Conservation (phyloP, 2,888 invertebrate genomes). For the Tribolium freemani region DNA sequence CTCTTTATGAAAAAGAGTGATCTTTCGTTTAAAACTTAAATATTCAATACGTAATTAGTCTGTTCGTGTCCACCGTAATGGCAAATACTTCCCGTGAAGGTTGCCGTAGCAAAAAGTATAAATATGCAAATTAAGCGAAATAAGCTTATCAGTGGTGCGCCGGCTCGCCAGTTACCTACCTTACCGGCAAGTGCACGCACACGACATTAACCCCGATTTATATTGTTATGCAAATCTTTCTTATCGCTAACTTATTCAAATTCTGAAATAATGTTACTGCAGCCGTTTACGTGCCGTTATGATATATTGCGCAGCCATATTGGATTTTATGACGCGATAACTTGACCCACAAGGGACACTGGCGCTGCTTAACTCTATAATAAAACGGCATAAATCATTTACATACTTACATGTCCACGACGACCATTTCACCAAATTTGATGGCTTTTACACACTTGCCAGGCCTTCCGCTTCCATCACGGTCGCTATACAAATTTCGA, state of each 20-base stretch:
- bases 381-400: constrained; percentile 38
- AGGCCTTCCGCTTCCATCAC: background rate
- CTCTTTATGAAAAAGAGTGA: constrained; percentile 26
- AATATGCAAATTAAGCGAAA: constrained; percentile 62
- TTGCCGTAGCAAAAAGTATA: constrained; percentile 53
- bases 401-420: background rate
- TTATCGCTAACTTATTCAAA: constrained; percentile 68
- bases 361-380: constrained; percentile 46
- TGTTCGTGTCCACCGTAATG: constrained; percentile 48
- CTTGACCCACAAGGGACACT: constrained; percentile 54
- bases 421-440: background rate
- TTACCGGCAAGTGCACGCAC: constrained; percentile 66
- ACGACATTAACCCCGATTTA: constrained; percentile 70
- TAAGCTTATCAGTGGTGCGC: constrained; percentile 65
- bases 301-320: constrained; percentile 67
- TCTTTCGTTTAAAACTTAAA: constrained; percentile 39
- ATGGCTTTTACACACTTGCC: background rate
- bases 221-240: constrained; percentile 68
- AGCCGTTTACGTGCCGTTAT: constrained; percentile 65
- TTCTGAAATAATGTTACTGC: constrained; percentile 68
- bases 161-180: constrained; percentile 63
- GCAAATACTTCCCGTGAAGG: constrained; percentile 53
- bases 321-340: constrained; percentile 65
- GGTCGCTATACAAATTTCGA: background rate
- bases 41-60: constrained; percentile 39